Percentiles rank a stretch among this genome's conserved stretches.
Evolutionary conservation across 2,797 vertebrate species (phyloP).

Genomic region (Tauraco hartlaubi): DNA sequence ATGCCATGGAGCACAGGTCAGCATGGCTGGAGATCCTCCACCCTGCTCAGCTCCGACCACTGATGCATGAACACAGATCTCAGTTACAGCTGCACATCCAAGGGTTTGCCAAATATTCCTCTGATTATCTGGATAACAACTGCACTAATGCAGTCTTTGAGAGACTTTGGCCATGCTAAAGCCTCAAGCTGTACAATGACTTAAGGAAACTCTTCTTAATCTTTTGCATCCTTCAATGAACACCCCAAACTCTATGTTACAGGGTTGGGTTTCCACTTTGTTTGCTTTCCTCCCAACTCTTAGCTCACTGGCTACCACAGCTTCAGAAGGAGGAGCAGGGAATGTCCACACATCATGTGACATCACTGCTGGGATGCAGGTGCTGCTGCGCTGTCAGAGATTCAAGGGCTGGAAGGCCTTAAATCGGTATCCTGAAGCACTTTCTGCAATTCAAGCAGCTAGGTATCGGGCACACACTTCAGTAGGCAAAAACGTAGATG

Average conservation of each 20-base stretch:
- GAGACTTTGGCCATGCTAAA: background rate
- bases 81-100: background rate
- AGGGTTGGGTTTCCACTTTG: background rate
- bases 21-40: background rate
- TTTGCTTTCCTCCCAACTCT: background rate
- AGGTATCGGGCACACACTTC: background rate
- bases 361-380: background rate
- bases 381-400: background rate
- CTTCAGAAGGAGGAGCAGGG: background rate
- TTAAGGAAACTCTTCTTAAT: background rate
- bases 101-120: background rate
- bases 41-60: background rate
- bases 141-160: background rate
- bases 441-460: background rate
- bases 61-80: background rate
- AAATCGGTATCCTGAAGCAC: background rate
- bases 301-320: background rate
- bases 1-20: accelerated
- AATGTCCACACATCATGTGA: background rate
- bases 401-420: background rate
- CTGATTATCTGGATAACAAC: background rate
- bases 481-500: background rate
- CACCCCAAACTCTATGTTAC: background rate
- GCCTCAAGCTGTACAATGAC: background rate
- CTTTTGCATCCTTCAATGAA: background rate